Percentiles rank a stretch among this genome's conserved stretches.
phyloP scores from a whole-genome alignment of 2,888 invertebrate species.

The Troglohyphantes excavatus region DNA sequence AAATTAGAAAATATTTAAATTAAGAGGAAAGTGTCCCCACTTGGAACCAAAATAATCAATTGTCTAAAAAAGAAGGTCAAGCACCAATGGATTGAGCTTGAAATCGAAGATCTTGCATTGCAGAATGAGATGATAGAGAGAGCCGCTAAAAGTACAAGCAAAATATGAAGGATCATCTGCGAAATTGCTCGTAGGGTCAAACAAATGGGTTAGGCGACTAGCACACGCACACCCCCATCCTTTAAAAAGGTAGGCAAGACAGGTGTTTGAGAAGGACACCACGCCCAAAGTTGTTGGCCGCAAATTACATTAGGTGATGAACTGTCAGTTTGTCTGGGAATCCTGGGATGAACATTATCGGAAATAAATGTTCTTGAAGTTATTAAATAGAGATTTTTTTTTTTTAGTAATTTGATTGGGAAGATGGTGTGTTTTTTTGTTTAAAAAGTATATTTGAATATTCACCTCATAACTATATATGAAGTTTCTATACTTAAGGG shows the following conservation, averaged over 20 bases:
- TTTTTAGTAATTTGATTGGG: too few species aligned
- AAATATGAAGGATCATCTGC: not conserved
- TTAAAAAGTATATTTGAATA: too few species aligned
- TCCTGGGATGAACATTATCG: not conserved
- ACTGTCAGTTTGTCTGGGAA: not conserved
- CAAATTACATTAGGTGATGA: constrained; percentile 7
- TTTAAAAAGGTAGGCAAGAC: not conserved
- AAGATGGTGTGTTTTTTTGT: too few species aligned
- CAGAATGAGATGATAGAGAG: not conserved
- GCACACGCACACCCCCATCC: constrained; percentile 14
- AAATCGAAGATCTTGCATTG: constrained; percentile 2
- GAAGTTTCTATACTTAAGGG: too few species aligned
- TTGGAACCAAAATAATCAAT: too few species aligned
- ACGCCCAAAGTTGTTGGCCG: constrained; percentile 25
- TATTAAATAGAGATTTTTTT: too few species aligned
- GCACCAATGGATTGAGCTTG: not conserved
- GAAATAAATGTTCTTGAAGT: too few species aligned
- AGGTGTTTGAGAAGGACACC: constrained; percentile 1
- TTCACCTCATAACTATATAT: too few species aligned
- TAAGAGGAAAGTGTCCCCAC: too few species aligned
- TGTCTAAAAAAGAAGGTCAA: constrained; percentile 8
- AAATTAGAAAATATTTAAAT: too few species aligned
- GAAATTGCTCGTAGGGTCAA: constrained; percentile 3
- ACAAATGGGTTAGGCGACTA: constrained; percentile 20
- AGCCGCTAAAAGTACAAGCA: not conserved